Evolutionary conservation across 1,140 invertebrate genomes (phyloP), one percentile per base, ranked within the genome.

Genomic region (Trichogramma pretiosum): DNA sequence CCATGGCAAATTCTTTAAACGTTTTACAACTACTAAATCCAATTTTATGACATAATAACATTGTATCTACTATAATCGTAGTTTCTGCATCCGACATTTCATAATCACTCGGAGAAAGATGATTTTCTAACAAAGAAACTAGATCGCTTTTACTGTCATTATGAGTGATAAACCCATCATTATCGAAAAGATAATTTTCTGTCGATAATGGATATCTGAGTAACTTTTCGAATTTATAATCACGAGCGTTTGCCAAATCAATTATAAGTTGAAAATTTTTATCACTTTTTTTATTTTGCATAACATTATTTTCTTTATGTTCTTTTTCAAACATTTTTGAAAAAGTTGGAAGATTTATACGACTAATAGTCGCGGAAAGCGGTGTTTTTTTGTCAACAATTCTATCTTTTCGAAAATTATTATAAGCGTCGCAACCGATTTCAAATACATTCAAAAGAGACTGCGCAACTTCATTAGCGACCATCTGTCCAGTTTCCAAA

Each of bases 11-110:
- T 16, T 42, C 22, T 5, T 28, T 7, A 18, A 42, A 42, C 4
- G 9, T 7, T 26, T 23, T 23, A 3, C 23, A 26, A 24, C 28
- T 42, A 16, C n/a, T 42, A 21, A 21, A 42, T 17, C 28, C 14
- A 42, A 42, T 42, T 42, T 24, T 42, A 8, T 24, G 19, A 24
- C 39, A 42, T 14, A 42, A 10, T 11, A 24, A 26, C 39, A 42
- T 42, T 28, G 28, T 24, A 24, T 42, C 39, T 8, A 42, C 28
- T 13, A 42, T 26, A 3, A 28, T 28, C 4, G 13, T 14, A 5
- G 16, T 42, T 26, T 3, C 7, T 16, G 39, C 4, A 28, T 23
- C n/a, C 39, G 22, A 9, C 14, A 26, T 42, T n/a, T 7, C 18
- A 16, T 42, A 26, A 14, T 23, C 18, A 16, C n/a, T 26, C 10